These are phyloP conservation scores for Peucedramus taeniatus DNA, from an alignment of 2,113 vertebrate genomes.

Conservation along the genomic window DNA sequence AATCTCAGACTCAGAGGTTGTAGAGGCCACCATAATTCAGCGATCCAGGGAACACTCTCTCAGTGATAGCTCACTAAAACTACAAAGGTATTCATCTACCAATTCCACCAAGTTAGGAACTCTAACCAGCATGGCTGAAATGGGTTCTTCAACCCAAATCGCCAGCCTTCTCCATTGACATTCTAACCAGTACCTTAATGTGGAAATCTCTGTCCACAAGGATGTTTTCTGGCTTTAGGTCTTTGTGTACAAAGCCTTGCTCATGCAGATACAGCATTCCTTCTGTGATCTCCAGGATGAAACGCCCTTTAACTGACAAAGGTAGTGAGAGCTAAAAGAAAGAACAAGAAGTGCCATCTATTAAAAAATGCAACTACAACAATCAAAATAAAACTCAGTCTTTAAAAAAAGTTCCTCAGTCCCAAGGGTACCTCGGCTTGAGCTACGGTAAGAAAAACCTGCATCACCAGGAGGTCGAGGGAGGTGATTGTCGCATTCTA, in stretches of 20 bases:
- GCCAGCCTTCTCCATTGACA: neutral
- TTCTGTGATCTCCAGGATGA: constrained; percentile 87
- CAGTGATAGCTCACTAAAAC: neutral
- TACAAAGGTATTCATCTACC: neutral
- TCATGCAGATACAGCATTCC: constrained; percentile 90
- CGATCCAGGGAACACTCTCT: neutral
- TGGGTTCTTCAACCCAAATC: neutral
- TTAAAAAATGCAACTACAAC: neutral
- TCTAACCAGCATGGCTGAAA: neutral
- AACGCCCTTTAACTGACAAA: constrained; percentile 85
- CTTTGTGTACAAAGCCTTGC: constrained; percentile 88
- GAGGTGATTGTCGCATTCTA: neutral
- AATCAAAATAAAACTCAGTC: neutral
- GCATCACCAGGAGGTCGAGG: accelerated
- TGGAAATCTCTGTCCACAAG: constrained; percentile 89
- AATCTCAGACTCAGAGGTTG: neutral
- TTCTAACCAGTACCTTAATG: constrained; percentile 83
- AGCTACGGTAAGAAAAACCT: neutral
- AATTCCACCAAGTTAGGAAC: neutral
- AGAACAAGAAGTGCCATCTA: neutral
- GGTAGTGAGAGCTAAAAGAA: constrained; percentile 78
- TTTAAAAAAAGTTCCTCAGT: neutral
- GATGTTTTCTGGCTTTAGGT: constrained; percentile 96
- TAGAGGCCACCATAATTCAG: neutral
- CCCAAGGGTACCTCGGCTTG: neutral